Base-by-base conservation (phyloP, 2,888 invertebrate species). In the Ligdia adustata region DNA sequence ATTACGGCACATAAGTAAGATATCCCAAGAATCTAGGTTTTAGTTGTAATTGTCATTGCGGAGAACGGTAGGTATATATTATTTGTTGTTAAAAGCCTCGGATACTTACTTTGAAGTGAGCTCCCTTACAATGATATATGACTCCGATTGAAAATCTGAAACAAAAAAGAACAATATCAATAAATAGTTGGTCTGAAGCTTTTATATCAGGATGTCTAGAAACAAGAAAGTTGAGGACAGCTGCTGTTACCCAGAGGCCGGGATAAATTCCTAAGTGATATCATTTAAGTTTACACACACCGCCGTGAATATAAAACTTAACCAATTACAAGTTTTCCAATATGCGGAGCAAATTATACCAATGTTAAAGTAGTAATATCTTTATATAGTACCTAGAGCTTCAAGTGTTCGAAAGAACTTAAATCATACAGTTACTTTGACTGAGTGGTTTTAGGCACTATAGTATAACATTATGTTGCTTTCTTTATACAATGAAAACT, bases 261-360 rank as follows among this genome's bases (percentile, higher is more conserved):
- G 56, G 60, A 68, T 68, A 65, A 67, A 70, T 67, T 72, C 57
- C 63, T 71, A 76, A 75, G 69, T 72, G 72, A 75, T 81, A 79
- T 79, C 65, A 77, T 77, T 79, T 73, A 78, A 82, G 80, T 79
- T 80, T 66, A 60, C 76, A 80, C 73, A 81, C 75, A 69, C 67
- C 66, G 58, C 63, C 66, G 66, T 75, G 75, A 81, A 83, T 79
- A 85, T 82, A 85, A 86, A 84, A 87, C 80, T 83, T 82, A 87
- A 83, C 75, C 83, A 86, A 86, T 87, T 85, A 85, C 80, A 87
- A 86, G 84, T 87, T 85, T 86, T 82, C 83, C 82, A 84, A 85
- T 85, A 84, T 80, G 80, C 75, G 75, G 69, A 71, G 81, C 72
- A 79, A 82, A 84, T 86, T 82, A 85, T 84, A 82, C 75, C 78